Evolutionary conservation across 2,888 invertebrate species (phyloP).

Genomic region (Quadroppia sp.): DNA sequence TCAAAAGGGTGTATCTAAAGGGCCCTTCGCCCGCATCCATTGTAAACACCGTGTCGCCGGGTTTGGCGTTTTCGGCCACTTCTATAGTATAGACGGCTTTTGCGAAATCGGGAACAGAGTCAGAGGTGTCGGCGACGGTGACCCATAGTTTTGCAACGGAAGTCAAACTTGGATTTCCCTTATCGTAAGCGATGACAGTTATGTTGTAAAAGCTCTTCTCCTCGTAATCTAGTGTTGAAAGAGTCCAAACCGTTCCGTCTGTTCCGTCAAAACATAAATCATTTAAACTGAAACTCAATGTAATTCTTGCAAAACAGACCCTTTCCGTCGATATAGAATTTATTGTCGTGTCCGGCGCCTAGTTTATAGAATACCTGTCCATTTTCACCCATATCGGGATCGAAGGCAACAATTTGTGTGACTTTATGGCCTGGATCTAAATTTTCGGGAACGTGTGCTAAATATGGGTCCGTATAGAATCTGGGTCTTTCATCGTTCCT

Average conservation of each 20-base stretch:
- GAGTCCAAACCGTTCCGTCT: slow-evolving; percentile 73
- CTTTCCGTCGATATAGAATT: slow-evolving; percentile 77
- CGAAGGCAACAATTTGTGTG: slow-evolving; percentile 72
- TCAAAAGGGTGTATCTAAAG: slow-evolving; percentile 49
- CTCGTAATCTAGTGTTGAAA: slow-evolving; percentile 69
- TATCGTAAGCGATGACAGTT: slow-evolving; percentile 75
- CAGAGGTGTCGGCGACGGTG: slow-evolving; percentile 50
- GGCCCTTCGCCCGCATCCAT: slow-evolving; percentile 50
- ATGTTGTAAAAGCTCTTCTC: slow-evolving; percentile 65
- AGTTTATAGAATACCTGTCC: slow-evolving; percentile 74
- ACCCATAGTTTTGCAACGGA: slow-evolving; percentile 62
- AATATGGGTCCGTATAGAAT: slow-evolving; percentile 75
- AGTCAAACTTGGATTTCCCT: slow-evolving; percentile 75
- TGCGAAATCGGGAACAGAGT: slow-evolving; percentile 50
- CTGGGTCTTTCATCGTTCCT: slow-evolving; percentile 73
- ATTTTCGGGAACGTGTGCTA: slow-evolving; percentile 69
- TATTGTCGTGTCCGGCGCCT: slow-evolving; percentile 54
- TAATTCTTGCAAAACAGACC: slow-evolving; percentile 44
- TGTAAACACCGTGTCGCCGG: slow-evolving; percentile 49
- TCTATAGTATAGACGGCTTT: slow-evolving; percentile 50
- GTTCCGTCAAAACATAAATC: background rate
- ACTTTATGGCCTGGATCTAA: slow-evolving; percentile 67
- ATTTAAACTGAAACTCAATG: background rate
- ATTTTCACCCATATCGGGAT: slow-evolving; percentile 79
- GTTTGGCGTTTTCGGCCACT: slow-evolving; percentile 49